These are phyloP conservation scores for Hypomesus transpacificus DNA, from an alignment of 2,113 vertebrate species.

Conservation along the genomic window DNA sequence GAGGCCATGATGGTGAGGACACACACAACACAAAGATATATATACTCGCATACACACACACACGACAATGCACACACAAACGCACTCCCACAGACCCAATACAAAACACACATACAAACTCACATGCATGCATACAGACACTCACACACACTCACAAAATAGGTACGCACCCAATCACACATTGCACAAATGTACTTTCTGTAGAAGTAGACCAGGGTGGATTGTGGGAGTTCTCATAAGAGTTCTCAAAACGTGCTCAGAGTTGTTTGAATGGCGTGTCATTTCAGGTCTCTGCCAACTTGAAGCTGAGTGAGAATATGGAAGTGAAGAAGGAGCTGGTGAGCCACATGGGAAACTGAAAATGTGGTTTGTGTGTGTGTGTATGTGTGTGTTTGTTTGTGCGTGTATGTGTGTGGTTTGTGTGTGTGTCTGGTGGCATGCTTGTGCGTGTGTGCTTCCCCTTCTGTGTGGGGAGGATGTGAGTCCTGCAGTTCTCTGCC, in stretches of 20 bases:
- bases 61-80: neutral
- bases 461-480: neutral
- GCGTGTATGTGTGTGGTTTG: neutral
- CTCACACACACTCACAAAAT: neutral
- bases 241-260: too few relatives aligned
- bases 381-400: neutral
- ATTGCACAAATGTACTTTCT: neutral
- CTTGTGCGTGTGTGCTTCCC: neutral
- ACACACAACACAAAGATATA: neutral
- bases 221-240: too few relatives aligned
- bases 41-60: neutral
- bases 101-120: neutral
- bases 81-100: neutral
- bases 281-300: conserved; percentile 87
- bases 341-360: conserved; percentile 42
- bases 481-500: neutral
- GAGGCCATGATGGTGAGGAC: conserved; percentile 93
- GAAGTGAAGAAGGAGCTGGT: conserved; percentile 96
- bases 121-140: neutral
- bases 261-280: conserved; percentile 8
- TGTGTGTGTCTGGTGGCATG: neutral
- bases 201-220: too few relatives aligned
- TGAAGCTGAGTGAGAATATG: conserved; percentile 89
- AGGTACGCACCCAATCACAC: neutral
- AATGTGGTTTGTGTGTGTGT: neutral